These are phyloP conservation scores for Anoura caudifer DNA, from an alignment of 2,113 vertebrate genomes.

Conservation along the genomic window DNA sequence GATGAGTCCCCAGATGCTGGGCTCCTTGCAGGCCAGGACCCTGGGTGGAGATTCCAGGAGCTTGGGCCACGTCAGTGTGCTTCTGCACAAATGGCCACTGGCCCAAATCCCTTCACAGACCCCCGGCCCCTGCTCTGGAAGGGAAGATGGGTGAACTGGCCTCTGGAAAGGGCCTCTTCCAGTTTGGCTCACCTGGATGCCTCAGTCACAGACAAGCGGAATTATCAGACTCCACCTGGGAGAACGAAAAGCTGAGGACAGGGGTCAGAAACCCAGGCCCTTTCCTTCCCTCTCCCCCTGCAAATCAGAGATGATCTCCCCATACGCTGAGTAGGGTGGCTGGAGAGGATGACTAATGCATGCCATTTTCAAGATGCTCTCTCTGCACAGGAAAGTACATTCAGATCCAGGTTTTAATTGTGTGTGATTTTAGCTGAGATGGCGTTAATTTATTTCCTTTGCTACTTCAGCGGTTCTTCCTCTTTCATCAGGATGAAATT, in stretches of 20 bases:
- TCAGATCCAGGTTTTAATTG: slow-evolving; percentile 81
- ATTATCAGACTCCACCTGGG: background rate
- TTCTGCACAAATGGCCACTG: background rate
- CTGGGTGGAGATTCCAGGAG: background rate
- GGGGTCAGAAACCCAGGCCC: background rate
- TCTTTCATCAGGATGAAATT: slow-evolving; percentile 70
- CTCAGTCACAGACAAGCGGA: background rate
- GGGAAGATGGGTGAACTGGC: background rate
- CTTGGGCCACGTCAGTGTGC: no score
- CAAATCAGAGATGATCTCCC: background rate
- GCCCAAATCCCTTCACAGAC: background rate
- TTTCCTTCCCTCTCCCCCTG: background rate
- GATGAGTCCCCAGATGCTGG: no score
- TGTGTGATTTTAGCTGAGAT: slow-evolving; percentile 80
- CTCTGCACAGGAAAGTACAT: slow-evolving; percentile 71
- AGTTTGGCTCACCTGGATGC: background rate
- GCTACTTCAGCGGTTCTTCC: slow-evolving; percentile 78
- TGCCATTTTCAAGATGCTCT: slow-evolving; percentile 74
- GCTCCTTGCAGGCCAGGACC: background rate
- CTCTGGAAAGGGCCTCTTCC: background rate
- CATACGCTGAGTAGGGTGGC: background rate
- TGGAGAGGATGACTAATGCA: slow-evolving; percentile 72
- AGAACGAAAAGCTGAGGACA: background rate
- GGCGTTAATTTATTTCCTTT: slow-evolving; percentile 76
- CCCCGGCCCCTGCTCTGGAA: background rate